These are phyloP conservation scores for Pectinophora gossypiella DNA, from an alignment of 1,140 invertebrate species.

Conservation along the genomic window DNA sequence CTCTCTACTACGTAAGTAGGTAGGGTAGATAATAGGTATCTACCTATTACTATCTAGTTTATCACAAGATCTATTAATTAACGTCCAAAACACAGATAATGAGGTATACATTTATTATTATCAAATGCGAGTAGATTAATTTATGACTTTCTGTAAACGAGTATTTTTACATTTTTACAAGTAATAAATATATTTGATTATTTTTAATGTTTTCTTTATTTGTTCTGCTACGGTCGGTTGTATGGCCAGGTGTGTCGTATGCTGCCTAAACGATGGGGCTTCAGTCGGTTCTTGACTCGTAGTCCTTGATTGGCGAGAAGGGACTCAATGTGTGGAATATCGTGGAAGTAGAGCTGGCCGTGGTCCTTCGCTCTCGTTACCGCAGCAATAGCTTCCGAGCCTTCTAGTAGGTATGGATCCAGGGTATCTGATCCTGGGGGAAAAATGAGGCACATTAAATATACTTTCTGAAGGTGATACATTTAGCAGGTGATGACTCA, in stretches of 20 bases:
- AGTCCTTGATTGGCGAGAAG: slow-evolving; percentile 77
- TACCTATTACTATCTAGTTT: no score
- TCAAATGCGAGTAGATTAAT: background rate
- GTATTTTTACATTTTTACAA: background rate
- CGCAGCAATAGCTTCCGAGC: slow-evolving; percentile 71
- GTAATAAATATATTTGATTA: background rate
- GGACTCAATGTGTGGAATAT: slow-evolving; percentile 78
- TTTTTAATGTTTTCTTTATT: background rate
- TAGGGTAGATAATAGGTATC: no score
- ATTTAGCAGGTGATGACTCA: no score
- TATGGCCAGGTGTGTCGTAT: slow-evolving; percentile 77
- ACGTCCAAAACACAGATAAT: no score
- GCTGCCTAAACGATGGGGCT: slow-evolving; percentile 76
- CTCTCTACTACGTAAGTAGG: no score
- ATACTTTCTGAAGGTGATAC: no score
- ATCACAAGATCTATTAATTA: no score
- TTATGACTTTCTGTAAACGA: background rate
- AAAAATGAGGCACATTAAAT: no score
- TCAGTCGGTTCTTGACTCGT: slow-evolving; percentile 75
- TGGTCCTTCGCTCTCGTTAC: slow-evolving; percentile 68
- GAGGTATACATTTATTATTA: background rate
- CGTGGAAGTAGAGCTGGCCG: slow-evolving; percentile 77
- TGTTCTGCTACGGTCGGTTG: slow-evolving; percentile 53
- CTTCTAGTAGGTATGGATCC: slow-evolving; percentile 75
- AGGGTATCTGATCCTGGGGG: slow-evolving; percentile 26